Base-by-base conservation (phyloP, 2,888 invertebrate genomes). In the Horisme vitalbata region DNA sequence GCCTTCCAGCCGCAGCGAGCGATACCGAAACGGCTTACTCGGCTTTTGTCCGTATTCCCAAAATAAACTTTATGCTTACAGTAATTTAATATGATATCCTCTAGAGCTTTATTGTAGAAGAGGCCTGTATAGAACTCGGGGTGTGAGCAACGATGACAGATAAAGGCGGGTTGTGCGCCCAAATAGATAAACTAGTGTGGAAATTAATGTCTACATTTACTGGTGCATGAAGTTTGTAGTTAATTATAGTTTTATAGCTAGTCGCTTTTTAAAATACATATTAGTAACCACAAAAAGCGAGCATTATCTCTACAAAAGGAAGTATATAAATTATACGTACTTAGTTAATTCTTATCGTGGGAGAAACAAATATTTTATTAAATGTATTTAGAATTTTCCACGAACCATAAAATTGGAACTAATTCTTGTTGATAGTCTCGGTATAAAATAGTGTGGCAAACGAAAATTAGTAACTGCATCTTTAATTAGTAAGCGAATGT, bases 191-290 rank as follows among this genome's bases (percentile, higher is more conserved):
- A 88, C 80, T 88, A 86, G 88, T 87, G 88, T 88, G 85, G 85
- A 89, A 89, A 90, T 89, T 88, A 90, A 89, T 89, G 90, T 87
- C 85, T 87, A 85, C 84, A 89, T 89, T 89, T 86, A 89, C 88
- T 88, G 86, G 88, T 87, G 90, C 90, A 89, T 89, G 89, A 89
- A 89, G 88, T 82, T 83, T 69, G 82, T 83, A 82, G 80, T 88
- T 89, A 89, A 89, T 88, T 88, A 84, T 85, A 86, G 81, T 83
- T 83, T 83, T 84, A 84, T 84, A 82, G 82, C 75, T 84, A 81
- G 84, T 77, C 83, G 76, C 76, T 80, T 86, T 83, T 85, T 83
- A 75, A 71, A 83, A 82, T 75, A 73, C 71, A 69, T 79, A 84
- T 83, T 79, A 83, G 75, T 77, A 54, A 83, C 75, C 73, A 86